Evolutionary conservation across 2,797 vertebrate genomes (phyloP).

Genomic region (Ptychadena robeensis): DNA sequence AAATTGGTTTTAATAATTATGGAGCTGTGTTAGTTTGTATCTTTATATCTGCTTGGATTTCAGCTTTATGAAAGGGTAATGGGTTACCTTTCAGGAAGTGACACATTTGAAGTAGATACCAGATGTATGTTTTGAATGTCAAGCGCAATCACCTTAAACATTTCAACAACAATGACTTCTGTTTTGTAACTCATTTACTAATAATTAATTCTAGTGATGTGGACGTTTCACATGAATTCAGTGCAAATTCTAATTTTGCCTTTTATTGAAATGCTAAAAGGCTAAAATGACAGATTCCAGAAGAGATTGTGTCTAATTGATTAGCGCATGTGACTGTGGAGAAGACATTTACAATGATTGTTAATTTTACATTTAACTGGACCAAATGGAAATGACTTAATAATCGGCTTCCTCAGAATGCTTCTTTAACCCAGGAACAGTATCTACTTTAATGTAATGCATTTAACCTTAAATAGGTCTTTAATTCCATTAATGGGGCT

Average conservation of each 20-base stretch:
- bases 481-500: conserved; percentile 50
- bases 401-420: conserved; percentile 40
- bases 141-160: not conserved
- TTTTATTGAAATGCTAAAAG: conserved; percentile 15
- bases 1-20: too few relatives aligned
- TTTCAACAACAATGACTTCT: not conserved
- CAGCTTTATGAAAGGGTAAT: not conserved
- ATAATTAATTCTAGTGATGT: conserved; percentile 4
- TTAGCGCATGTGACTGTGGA: conserved; percentile 41
- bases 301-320: conserved; percentile 38
- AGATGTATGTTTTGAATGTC: not conserved
- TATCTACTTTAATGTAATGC: conserved; percentile 42
- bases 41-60: too few relatives aligned
- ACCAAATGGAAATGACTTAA: conserved; percentile 54
- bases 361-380: conserved; percentile 53
- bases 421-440: conserved; percentile 40
- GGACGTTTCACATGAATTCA: not conserved
- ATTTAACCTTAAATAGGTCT: conserved; percentile 57
- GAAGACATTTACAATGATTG: conserved; percentile 47
- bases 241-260: conserved; percentile 7
- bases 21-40: too few relatives aligned
- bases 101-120: not conserved
- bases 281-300: conserved; percentile 24
- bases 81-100: not conserved
- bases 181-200: not conserved